A percentile compares a stretch with the other conserved stretches of the same genome.
Evolutionary conservation across 1,140 invertebrate genomes (phyloP).

Genomic region (Maniola jurtina): DNA sequence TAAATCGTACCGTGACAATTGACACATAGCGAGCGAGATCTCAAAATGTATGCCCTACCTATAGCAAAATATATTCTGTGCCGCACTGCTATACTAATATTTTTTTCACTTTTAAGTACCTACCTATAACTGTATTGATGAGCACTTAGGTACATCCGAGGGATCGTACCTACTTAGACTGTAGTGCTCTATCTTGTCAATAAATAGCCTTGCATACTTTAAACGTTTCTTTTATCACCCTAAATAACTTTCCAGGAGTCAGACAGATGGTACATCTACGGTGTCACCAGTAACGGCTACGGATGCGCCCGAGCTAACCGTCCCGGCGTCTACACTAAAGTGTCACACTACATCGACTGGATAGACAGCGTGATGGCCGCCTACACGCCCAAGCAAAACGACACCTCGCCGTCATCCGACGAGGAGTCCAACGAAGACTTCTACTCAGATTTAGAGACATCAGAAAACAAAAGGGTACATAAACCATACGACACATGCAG

Average conservation of each 20-base stretch:
- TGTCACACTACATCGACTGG: conserved; percentile 88
- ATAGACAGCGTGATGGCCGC: conserved; percentile 81
- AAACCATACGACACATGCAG: conserved; percentile 77
- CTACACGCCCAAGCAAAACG: conserved; percentile 45
- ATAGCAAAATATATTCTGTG: no score
- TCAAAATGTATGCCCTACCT: no score
- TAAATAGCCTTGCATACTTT: no score
- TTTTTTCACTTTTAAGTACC: no score
- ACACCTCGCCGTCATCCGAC: conserved; percentile 46
- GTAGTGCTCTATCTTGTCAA: no score
- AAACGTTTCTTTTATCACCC: background rate
- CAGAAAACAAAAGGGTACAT: conserved; percentile 60
- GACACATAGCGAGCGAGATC: no score
- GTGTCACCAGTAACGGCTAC: conserved; percentile 92
- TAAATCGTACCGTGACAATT: no score
- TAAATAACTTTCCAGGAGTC: conserved; percentile 62
- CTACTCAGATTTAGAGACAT: conserved; percentile 67
- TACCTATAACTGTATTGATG: no score
- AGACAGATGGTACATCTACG: conserved; percentile 82
- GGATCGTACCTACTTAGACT: no score
- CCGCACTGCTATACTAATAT: no score
- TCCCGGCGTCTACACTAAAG: conserved; percentile 94
- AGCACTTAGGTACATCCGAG: no score
- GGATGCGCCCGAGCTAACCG: conserved; percentile 90
- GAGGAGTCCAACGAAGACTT: conserved; percentile 63